Evolutionary conservation across 2,797 vertebrate species (phyloP), one percentile per base, ranked within the genome.

Genomic region (Decapterus maruadsi): DNA sequence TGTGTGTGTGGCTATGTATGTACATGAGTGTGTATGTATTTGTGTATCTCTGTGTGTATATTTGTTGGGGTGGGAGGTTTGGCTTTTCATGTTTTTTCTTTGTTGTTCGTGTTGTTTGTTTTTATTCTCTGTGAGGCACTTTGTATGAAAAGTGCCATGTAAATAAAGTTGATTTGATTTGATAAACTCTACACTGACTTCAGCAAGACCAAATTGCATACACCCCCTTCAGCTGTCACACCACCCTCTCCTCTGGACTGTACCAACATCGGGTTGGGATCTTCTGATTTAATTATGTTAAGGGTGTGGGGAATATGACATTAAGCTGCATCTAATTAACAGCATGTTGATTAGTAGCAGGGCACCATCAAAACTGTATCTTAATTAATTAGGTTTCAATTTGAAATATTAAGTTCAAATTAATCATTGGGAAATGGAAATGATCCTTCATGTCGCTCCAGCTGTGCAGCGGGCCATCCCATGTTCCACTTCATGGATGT

Each of bases 301-400:
- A 94, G 71, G 74, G 50, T 36, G 61, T 57, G 58, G 67, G 45
- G 66, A 36, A 75, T 92, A 95, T 94, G 94, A 96, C 95, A 96
- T 96, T 96, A 96, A 95, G 90, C 95, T 90, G 92, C 95, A 96
- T 96, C 94, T 97, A 97, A 97, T 96, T 97, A 97, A 95, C 94
- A 94, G 94, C 95, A 96, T 96, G 95, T 97, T 96, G 95, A 96
- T 96, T 96, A 96, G 96, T 96, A 96, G 95, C 95, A 95, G 96
- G 95, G 95, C 95, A 96, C 95, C 95, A 96, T 97, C 96, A 96
- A 96, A 97, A 96, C 95, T 96, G 96, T 96, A 96, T 97, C 96
- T 97, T 96, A 97, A 97, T 97, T 97, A 96, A 97, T 97, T 96
- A 97, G 95, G 95, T 96, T 97, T 96, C 97, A 96, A 97, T 97